A percentile compares a stretch with the other conserved stretches of the same genome.
Conservation (phyloP, 2,797 vertebrate genomes). For the Clarias platycephalus region DNA sequence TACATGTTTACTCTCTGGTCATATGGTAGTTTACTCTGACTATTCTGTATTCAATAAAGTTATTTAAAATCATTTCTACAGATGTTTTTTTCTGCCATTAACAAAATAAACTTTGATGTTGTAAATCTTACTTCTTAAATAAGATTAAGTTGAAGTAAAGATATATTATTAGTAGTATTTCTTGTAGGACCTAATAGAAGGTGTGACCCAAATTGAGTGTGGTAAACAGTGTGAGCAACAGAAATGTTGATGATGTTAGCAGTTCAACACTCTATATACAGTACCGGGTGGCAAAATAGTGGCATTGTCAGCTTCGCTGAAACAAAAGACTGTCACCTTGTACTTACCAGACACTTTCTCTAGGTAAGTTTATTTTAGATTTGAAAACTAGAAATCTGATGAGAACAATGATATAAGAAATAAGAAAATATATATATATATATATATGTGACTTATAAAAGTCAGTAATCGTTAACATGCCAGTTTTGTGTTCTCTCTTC, state of each 20-base stretch:
- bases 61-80: not conserved
- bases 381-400: not conserved
- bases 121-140: not conserved
- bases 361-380: constrained; percentile 40
- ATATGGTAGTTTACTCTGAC: constrained; percentile 3
- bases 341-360: not conserved
- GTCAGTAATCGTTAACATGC: not conserved
- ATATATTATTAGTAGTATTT: not conserved
- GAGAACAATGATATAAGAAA: not conserved
- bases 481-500: constrained; percentile 12
- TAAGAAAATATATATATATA: not conserved
- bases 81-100: not conserved
- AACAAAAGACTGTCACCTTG: constrained; percentile 11
- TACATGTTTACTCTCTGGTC: not conserved
- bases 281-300: constrained; percentile 20
- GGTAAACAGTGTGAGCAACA: constrained; percentile 32
- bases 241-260: constrained; percentile 49
- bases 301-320: constrained; percentile 4
- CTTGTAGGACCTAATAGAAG: not conserved
- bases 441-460: not conserved
- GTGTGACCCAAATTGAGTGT: not conserved
- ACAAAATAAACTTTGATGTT: not conserved
- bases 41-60: constrained; percentile 19
- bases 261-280: constrained; percentile 43
- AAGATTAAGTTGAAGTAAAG: not conserved